Conservation (phyloP, 2,797 vertebrate species). For the Eulemur rubriventer region DNA sequence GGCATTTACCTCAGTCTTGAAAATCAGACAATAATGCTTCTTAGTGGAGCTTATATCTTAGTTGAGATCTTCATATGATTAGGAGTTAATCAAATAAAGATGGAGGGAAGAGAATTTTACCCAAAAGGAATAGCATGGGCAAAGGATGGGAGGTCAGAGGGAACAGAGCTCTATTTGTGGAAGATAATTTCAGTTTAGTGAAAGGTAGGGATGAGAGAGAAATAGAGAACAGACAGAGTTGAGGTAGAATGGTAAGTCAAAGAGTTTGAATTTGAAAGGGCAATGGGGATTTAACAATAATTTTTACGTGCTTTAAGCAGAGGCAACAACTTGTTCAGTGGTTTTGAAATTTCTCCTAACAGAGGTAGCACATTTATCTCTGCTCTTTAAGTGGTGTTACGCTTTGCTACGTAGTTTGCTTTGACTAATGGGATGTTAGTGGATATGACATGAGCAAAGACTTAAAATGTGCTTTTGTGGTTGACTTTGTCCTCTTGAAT, state of each 20-base stretch:
- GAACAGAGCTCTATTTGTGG: not conserved
- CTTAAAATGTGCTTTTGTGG: not conserved
- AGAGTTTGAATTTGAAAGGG: not conserved
- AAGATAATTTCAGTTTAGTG: not conserved
- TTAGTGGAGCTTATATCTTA: not conserved
- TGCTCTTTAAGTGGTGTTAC: not conserved
- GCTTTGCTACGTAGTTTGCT: not conserved
- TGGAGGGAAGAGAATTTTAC: not conserved
- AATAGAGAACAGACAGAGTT: not conserved
- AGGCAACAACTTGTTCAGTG: not conserved
- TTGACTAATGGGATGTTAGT: not conserved
- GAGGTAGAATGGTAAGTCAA: not conserved
- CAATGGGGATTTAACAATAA: not conserved
- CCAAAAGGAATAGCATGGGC: not conserved
- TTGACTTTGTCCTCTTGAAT: not conserved
- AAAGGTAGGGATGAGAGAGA: not conserved
- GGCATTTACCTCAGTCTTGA: not conserved
- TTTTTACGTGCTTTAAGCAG: constrained; percentile 7
- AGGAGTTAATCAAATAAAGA: not conserved
- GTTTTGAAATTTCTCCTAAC: not conserved
- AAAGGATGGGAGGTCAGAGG: not conserved
- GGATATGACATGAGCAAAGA: not conserved
- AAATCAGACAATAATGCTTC: not conserved
- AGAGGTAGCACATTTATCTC: not conserved
- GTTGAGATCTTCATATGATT: not conserved